Percentiles rank a stretch among this genome's conserved stretches.
These are phyloP conservation scores for Callimorpha dominula DNA, from an alignment of 2,888 invertebrate species.

Conservation along the genomic window DNA sequence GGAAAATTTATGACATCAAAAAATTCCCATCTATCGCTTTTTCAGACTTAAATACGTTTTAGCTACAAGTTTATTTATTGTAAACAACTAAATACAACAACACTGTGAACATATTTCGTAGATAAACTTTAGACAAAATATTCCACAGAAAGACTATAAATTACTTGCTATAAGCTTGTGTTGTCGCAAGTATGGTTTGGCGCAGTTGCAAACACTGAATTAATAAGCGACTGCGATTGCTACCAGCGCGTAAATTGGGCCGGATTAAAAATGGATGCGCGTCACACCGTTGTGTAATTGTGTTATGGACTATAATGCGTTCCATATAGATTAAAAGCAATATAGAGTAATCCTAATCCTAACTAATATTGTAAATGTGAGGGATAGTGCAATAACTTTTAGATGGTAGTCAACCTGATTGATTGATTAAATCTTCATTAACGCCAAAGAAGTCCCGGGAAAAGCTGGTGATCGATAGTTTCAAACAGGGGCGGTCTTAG, in stretches of 20 bases:
- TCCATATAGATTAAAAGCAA: no score
- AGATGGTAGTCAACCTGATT: background rate
- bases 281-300: constrained; percentile 29
- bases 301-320: no score
- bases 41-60: no score
- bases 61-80: background rate
- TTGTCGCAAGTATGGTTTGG: constrained; percentile 31
- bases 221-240: constrained; percentile 30
- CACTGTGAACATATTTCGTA: background rate
- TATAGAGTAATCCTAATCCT: no score
- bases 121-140: background rate
- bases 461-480: background rate
- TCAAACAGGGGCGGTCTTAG: no score
- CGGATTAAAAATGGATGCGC: constrained; percentile 35
- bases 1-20: no score
- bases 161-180: constrained; percentile 27
- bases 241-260: constrained; percentile 36
- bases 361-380: background rate
- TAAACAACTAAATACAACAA: background rate
- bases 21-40: no score
- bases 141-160: constrained; percentile 18
- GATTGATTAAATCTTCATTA: background rate
- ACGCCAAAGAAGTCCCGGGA: background rate
- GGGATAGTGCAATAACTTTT: background rate
- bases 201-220: constrained; percentile 40